A percentile compares a stretch with the other conserved stretches of the same genome.
phyloP scores from a whole-genome alignment of 2,797 vertebrate genomes.

The Anableps anableps region DNA sequence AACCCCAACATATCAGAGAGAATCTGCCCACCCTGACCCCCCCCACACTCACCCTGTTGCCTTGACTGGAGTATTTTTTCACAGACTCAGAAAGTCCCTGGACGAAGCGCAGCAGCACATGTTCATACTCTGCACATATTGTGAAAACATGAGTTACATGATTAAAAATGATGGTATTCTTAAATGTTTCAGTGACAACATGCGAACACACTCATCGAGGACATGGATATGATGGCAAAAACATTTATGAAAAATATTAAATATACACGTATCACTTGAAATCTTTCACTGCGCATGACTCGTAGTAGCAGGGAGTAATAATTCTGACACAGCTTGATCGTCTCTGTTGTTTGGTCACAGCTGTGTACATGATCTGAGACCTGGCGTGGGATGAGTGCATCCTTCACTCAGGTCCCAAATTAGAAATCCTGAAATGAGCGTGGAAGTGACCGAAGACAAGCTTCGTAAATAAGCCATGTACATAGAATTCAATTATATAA shows the following conservation, averaged over 20 bases:
- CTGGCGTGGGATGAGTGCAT: background rate
- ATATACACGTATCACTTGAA: background rate
- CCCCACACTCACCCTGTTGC: conserved; percentile 86
- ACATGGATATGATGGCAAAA: background rate
- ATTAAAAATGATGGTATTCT: background rate
- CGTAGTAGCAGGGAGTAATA: background rate
- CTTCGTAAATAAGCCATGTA: background rate
- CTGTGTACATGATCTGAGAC: background rate
- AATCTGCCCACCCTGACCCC: background rate
- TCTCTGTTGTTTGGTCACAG: no score
- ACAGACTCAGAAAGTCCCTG: conserved; percentile 87
- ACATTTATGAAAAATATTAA: background rate
- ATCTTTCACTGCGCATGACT: background rate
- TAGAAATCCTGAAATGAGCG: background rate
- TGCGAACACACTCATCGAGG: background rate
- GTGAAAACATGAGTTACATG: conserved; percentile 15
- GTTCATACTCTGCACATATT: conserved; percentile 82
- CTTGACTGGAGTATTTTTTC: conserved; percentile 86
- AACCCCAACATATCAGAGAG: background rate
- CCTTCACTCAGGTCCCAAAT: background rate
- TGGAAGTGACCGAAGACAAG: background rate
- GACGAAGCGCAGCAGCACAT: conserved; percentile 82
- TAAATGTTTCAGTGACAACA: background rate
- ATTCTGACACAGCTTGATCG: background rate
- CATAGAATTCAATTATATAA: background rate